phyloP scores from a whole-genome alignment of 2,797 vertebrate species.

The Lacerta viridis region DNA sequence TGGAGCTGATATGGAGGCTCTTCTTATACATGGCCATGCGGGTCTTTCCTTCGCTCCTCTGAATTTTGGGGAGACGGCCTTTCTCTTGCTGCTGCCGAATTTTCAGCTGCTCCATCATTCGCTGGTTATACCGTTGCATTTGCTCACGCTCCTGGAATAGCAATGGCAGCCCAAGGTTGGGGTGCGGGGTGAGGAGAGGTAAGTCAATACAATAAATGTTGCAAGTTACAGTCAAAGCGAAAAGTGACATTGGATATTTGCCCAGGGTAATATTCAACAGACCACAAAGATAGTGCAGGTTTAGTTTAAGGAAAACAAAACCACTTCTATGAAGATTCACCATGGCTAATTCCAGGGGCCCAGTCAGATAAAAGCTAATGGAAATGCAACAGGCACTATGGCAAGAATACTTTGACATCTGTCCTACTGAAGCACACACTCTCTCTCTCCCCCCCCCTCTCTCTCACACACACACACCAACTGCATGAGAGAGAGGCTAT shows the following conservation, averaged over 20 bases:
- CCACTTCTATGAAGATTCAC: background rate
- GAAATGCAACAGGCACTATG: background rate
- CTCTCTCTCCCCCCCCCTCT: too few species aligned
- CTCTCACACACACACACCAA: too few species aligned
- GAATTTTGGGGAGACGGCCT: slow-evolving; percentile 92
- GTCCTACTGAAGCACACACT: too few species aligned
- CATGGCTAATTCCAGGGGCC: background rate
- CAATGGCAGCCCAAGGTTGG: background rate
- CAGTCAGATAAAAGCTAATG: background rate
- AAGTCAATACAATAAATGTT: background rate
- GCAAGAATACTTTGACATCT: background rate
- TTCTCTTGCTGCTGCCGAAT: slow-evolving; percentile 92
- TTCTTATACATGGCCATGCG: slow-evolving; percentile 99
- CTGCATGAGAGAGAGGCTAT: too few species aligned
- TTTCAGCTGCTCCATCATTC: slow-evolving; percentile 92
- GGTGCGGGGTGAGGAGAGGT: background rate
- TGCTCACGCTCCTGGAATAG: slow-evolving; percentile 91
- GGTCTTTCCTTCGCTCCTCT: slow-evolving; percentile 93
- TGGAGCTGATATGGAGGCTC: slow-evolving; percentile 93
- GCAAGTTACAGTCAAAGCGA: background rate
- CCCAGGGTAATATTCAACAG: rapidly evolving
- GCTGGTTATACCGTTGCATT: slow-evolving; percentile 97
- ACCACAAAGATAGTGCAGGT: background rate
- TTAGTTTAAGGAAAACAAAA: background rate
- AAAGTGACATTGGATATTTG: background rate